Percentiles rank a stretch among this genome's conserved stretches.
phyloP scores from a whole-genome alignment of 1,140 invertebrate species.

The Monochamus saltuarius region DNA sequence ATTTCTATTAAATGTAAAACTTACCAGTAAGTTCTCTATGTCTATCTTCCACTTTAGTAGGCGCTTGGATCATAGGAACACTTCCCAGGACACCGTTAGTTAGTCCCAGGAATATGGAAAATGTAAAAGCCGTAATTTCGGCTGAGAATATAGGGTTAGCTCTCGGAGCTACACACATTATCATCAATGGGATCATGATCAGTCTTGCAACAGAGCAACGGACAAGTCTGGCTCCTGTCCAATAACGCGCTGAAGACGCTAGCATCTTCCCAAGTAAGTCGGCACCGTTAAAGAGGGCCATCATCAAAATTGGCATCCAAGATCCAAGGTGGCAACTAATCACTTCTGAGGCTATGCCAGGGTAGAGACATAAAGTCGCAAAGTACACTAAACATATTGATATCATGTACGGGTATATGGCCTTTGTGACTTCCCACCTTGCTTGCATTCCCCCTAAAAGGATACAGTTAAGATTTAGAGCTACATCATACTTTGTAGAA shows the following conservation, averaged over 20 bases:
- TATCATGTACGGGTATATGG: conserved; percentile 86
- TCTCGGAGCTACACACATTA: conserved; percentile 77
- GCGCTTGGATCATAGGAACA: conserved; percentile 88
- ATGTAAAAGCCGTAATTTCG: conserved; percentile 68
- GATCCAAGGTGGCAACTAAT: conserved; percentile 75
- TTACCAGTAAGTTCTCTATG: conserved; percentile 73
- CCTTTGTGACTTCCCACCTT: conserved; percentile 73
- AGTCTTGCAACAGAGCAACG: conserved; percentile 57
- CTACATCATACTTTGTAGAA: too few species aligned
- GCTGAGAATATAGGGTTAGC: conserved; percentile 69
- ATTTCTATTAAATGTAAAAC: background rate
- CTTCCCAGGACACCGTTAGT: conserved; percentile 87
- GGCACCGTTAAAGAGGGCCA: conserved; percentile 83
- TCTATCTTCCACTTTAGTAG: conserved; percentile 76
- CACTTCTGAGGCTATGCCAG: conserved; percentile 86
- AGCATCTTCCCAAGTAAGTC: conserved; percentile 59
- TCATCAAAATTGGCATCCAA: conserved; percentile 90
- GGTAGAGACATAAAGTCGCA: conserved; percentile 84
- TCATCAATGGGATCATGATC: conserved; percentile 75
- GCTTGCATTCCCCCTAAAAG: conserved; percentile 66
- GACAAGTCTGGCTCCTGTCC: conserved; percentile 74
- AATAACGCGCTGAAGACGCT: conserved; percentile 54
- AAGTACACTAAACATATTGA: conserved; percentile 84
- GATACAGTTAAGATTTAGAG: conserved; percentile 7
- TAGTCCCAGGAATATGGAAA: conserved; percentile 75